phyloP scores from a whole-genome alignment of 2,797 vertebrate species.

The Loriculus beryllinus region DNA sequence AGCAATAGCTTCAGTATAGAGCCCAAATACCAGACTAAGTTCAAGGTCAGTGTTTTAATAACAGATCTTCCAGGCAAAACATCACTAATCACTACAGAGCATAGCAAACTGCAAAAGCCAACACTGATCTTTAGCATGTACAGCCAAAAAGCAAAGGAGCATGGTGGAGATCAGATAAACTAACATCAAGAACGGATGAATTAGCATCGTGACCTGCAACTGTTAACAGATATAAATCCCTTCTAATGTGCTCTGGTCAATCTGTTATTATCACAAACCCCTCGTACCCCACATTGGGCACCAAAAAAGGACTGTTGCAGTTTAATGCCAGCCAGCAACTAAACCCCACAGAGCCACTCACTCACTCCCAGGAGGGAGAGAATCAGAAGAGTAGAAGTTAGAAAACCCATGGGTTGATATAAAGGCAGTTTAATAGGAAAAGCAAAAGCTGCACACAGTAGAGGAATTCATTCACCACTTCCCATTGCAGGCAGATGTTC shows the following conservation, averaged over 20 bases:
- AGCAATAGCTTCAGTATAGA: neutral
- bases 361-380: neutral
- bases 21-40: neutral
- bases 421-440: neutral
- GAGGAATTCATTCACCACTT: neutral
- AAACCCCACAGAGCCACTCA: accelerated
- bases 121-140: neutral
- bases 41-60: neutral
- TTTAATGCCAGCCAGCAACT: neutral
- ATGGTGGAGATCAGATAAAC: neutral
- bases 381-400: neutral
- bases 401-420: neutral
- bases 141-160: neutral
- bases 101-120: neutral
- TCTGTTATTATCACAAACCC: neutral
- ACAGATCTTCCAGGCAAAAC: neutral
- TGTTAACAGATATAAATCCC: neutral
- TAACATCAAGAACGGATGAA: neutral
- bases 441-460: neutral
- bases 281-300: neutral
- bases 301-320: neutral
- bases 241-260: neutral
- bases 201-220: neutral
- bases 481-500: neutral
- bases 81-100: neutral